Evolutionary conservation across 2,113 vertebrate species (phyloP).

Genomic region (Cyrtonyx montezumae): DNA sequence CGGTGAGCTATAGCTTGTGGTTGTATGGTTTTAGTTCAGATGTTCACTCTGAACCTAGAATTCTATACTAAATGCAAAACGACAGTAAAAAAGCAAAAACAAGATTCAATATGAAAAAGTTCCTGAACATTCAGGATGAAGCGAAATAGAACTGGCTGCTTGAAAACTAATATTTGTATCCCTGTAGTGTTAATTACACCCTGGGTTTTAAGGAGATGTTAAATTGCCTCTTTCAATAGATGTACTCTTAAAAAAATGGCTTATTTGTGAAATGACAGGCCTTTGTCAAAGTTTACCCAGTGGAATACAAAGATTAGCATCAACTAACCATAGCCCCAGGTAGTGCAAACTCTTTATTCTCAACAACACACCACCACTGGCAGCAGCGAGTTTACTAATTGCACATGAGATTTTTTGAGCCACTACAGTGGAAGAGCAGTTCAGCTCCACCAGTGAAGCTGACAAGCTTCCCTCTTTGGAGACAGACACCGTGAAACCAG

Average conservation of each 20-base stretch:
- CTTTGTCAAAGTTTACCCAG: constrained; percentile 73
- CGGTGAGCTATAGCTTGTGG: neutral
- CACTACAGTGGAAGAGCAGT: neutral
- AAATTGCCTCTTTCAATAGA: constrained; percentile 80
- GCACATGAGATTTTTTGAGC: neutral
- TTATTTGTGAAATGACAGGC: constrained; percentile 75
- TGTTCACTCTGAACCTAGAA: neutral
- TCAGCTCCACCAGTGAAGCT: neutral
- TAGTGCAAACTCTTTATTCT: constrained; percentile 48
- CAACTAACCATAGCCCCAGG: constrained; percentile 41
- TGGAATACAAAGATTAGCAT: constrained; percentile 74
- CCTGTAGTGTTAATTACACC: constrained; percentile 79
- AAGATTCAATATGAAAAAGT: constrained; percentile 26
- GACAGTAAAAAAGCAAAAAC: neutral
- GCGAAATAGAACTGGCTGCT: constrained; percentile 67
- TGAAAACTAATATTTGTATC: constrained; percentile 80
- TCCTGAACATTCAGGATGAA: constrained; percentile 63
- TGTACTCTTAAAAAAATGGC: constrained; percentile 76
- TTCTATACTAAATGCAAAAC: neutral
- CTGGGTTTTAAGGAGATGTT: constrained; percentile 76
- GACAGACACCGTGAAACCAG: neutral
- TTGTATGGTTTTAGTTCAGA: neutral
- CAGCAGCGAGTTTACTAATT: constrained; percentile 5
- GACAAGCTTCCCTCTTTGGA: neutral
- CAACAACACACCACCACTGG: neutral